phyloP scores from a whole-genome alignment of 2,888 invertebrate genomes.

The Arenicola marina region DNA sequence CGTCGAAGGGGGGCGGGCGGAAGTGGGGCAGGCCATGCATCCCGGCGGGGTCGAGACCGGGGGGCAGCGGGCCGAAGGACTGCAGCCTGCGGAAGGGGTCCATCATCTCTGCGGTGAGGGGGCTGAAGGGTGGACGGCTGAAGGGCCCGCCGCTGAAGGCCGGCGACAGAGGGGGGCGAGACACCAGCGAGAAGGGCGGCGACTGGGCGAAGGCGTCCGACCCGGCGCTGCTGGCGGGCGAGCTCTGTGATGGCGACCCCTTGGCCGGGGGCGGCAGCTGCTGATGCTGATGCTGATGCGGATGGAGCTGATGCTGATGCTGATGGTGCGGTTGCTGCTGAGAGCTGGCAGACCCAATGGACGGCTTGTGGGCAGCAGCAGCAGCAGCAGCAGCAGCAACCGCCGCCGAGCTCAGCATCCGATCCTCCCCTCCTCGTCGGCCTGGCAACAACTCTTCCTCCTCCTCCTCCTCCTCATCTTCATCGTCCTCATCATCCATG shows the following conservation, averaged over 20 bases:
- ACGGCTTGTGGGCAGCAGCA: not conserved
- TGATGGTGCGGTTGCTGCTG: not conserved
- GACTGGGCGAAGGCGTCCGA: conserved; percentile 5
- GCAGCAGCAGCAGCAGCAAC: not conserved
- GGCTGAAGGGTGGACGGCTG: conserved; percentile 75
- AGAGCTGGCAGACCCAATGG: not conserved
- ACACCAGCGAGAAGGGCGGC: conserved; percentile 17
- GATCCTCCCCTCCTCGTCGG: not conserved
- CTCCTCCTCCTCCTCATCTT: not conserved
- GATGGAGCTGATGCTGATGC: too few relatives aligned
- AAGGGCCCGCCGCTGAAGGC: conserved; percentile 67
- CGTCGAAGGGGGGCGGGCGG: not conserved
- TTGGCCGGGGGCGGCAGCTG: not conserved
- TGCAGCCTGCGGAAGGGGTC: conserved; percentile 21
- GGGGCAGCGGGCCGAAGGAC: not conserved
- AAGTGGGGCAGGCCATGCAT: not conserved
- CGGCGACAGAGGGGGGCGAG: conserved; percentile 52
- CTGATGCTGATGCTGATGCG: too few relatives aligned
- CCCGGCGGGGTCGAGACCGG: conserved; percentile 6
- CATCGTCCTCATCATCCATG: not conserved
- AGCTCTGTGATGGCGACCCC: not conserved
- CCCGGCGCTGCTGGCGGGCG: not conserved
- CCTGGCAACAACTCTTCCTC: not conserved
- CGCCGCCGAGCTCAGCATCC: not conserved
- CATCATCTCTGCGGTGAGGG: conserved; percentile 58